A percentile compares a stretch with the other conserved stretches of the same genome.
phyloP scores from a whole-genome alignment of 1,140 invertebrate genomes.

The Colletes gigas region DNA sequence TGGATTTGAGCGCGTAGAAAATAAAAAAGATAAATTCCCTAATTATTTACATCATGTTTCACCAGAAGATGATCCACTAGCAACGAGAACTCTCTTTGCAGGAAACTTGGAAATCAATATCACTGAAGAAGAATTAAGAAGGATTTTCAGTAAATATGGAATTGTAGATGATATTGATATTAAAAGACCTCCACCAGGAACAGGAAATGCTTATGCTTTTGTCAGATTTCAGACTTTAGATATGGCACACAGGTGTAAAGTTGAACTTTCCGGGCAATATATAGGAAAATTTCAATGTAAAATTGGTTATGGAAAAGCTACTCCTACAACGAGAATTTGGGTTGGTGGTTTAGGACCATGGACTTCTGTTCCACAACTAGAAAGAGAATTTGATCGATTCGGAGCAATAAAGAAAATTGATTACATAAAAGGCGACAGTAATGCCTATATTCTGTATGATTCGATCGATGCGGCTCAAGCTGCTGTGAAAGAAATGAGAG shows the following conservation, averaged over 20 bases:
- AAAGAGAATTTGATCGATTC: constrained; percentile 98
- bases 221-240: constrained; percentile 97
- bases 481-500: constrained; percentile 98
- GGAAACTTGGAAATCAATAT: constrained; percentile 99
- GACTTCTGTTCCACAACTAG: constrained; percentile 95
- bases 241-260: constrained; percentile 97
- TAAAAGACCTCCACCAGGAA: constrained; percentile 96
- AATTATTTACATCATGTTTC: constrained; percentile 97
- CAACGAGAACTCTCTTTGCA: constrained; percentile 97
- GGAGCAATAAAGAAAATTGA: constrained; percentile 99
- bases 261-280: constrained; percentile 97
- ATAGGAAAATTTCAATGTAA: constrained; percentile 99
- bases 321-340: constrained; percentile 97
- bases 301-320: constrained; percentile 99
- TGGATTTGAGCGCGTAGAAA: constrained; percentile 89
- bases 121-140: constrained; percentile 94
- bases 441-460: constrained; percentile 97
- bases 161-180: constrained; percentile 99
- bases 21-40: constrained; percentile 98
- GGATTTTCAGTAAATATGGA: constrained; percentile 97
- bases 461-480: constrained; percentile 97
- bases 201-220: constrained; percentile 98
- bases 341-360: constrained; percentile 97
- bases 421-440: constrained; percentile 95
- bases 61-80: constrained; percentile 97